Evolutionary conservation across 2,888 invertebrate genomes (phyloP).

Genomic region (Chymomyza amoena): DNA sequence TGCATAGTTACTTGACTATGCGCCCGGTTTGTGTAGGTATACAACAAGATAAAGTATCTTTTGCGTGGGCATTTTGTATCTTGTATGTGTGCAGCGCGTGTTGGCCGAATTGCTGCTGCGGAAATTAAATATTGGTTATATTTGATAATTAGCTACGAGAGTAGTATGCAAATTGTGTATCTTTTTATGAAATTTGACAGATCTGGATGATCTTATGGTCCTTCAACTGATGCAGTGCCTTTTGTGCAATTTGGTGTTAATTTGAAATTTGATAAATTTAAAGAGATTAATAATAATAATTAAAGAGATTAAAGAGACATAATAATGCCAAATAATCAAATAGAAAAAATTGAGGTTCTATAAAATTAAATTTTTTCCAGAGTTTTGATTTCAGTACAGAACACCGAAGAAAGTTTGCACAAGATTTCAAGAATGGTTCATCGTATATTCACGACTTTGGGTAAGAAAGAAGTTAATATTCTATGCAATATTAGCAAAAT

Average conservation of each 20-base stretch:
- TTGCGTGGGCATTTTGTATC: neutral
- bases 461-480: no score
- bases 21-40: neutral
- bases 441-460: no score
- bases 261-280: neutral
- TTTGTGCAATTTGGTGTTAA: neutral
- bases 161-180: neutral
- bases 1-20: neutral
- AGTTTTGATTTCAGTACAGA: no score
- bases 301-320: no score
- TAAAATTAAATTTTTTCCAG: no score
- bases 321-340: no score
- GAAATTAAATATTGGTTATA: neutral
- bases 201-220: neutral
- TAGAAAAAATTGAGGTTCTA: no score
- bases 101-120: conserved; percentile 19
- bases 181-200: neutral
- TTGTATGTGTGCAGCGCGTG: neutral
- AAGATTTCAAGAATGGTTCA: no score
- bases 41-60: conserved; percentile 13
- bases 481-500: no score
- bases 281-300: neutral
- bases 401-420: no score
- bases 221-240: neutral
- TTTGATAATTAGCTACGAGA: neutral